These are phyloP conservation scores for Miltochrista miniata DNA, from an alignment of 2,888 invertebrate genomes.

Conservation along the genomic window DNA sequence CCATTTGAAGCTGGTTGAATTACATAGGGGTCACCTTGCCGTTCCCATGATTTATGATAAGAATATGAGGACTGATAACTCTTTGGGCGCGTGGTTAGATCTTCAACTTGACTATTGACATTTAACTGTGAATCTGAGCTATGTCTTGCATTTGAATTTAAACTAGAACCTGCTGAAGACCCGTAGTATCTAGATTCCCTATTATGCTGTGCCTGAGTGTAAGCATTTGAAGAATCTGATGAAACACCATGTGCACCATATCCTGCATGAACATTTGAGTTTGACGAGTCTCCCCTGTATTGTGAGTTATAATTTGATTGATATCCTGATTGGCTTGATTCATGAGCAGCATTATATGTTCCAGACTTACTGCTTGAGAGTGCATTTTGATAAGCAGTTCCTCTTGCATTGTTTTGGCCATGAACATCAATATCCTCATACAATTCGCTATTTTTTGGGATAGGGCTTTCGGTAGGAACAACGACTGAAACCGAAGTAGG, in stretches of 20 bases:
- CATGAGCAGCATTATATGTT: constrained; percentile 48
- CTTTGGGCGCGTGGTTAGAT: constrained; percentile 60
- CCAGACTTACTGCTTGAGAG: constrained; percentile 41
- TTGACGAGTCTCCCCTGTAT: constrained; percentile 32
- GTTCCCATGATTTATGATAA: constrained; percentile 80
- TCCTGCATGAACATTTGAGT: constrained; percentile 31
- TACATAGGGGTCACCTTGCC: constrained; percentile 77
- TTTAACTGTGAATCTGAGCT: constrained; percentile 24
- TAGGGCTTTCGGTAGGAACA: constrained; percentile 51
- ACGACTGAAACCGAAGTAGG: constrained; percentile 42
- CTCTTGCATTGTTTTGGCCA: constrained; percentile 39
- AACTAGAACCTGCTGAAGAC: constrained; percentile 30
- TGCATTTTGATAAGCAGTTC: constrained; percentile 41
- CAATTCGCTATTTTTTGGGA: constrained; percentile 58
- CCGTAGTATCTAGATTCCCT: constrained; percentile 20
- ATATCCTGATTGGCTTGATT: constrained; percentile 50
- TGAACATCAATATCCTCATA: constrained; percentile 54
- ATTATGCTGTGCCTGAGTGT: constrained; percentile 35
- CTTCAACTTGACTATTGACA: constrained; percentile 45
- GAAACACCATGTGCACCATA: constrained; percentile 32
- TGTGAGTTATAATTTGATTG: constrained; percentile 47
- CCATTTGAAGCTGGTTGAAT: constrained; percentile 62
- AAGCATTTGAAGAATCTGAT: constrained; percentile 34
- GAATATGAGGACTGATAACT: constrained; percentile 77
- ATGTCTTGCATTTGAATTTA: constrained; percentile 14